A percentile compares a stretch with the other conserved stretches of the same genome.
Conservation (phyloP, 2,797 vertebrate genomes). For the Oceanodroma leucorhoa region DNA sequence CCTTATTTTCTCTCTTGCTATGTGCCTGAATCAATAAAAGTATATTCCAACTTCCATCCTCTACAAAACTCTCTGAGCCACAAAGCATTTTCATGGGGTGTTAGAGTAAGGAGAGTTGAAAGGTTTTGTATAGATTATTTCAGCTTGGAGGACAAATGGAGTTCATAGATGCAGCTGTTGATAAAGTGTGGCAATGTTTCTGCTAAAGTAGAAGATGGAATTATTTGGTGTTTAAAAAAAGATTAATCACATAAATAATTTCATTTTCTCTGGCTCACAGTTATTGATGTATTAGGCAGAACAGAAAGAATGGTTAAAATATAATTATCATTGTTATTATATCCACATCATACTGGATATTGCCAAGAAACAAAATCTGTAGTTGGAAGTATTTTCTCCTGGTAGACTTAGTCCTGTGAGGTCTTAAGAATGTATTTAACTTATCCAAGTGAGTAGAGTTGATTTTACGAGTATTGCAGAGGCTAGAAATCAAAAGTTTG, state of each 20-base stretch:
- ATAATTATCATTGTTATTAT: not conserved
- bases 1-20: not conserved
- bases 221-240: slow-evolving; percentile 28
- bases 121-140: not conserved
- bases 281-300: slow-evolving; percentile 11
- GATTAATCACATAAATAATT: slow-evolving; percentile 43
- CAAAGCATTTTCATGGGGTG: not conserved
- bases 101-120: not conserved
- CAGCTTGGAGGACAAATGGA: not conserved
- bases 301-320: slow-evolving; percentile 17
- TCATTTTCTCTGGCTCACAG: not conserved
- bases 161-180: not conserved
- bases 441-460: not conserved
- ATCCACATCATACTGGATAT: not conserved
- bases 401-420: not conserved
- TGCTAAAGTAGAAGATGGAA: not conserved
- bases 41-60: not conserved
- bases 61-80: not conserved
- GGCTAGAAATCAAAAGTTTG: not conserved
- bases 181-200: not conserved
- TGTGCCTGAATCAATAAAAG: not conserved
- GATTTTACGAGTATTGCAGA: not conserved
- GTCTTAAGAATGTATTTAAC: not conserved
- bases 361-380: not conserved
- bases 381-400: not conserved